Evolutionary conservation across 1,140 invertebrate species (phyloP), one percentile per base, ranked within the genome.

Genomic region (Ectropis grisescens): DNA sequence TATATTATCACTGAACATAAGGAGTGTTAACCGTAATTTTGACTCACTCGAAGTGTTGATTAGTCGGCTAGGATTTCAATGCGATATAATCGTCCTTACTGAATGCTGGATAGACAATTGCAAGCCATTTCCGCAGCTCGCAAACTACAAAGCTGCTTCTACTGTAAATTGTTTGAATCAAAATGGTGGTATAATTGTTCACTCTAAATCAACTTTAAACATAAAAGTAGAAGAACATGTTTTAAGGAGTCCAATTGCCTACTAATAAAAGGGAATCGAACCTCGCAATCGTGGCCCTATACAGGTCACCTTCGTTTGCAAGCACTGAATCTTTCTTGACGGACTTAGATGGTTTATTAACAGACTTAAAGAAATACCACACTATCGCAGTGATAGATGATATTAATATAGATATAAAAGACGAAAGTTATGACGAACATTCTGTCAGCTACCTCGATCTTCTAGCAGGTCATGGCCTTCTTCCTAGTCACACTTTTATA

Each of bases 101-200:
- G 41, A 33, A 13, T 43, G 30, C 12, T 43, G 30, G 34, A n/a
- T 43, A 10, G 12, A 19, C 1, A n/a, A 13, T 2, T 14, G 8
- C 10, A 14, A 12, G 2, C 19, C 24, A n/a, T 5, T 37, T n/a
- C 40, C 40, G 2, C 5, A 8, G 9, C 3, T 42, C n/a, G 2
- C 2, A 5, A 25, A 15, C 12, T 42, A 37, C 12, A 28, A 1
- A 13, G 6, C 3, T 11, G 27, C 9, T 37, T 5, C 1, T 13
- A 28, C 33, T 10, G 26, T 1, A 7, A 29, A 13, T 12, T 16
- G 11, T 15, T 13, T 12, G 13, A 33, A 28, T 22, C 23, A 42
- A 33, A 42, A 37, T 31, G 40, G 33, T 13, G 40, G 33, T 6
- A 11, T 42, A 10, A 13, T 32, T 22, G 25, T 42, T 7, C 33